phyloP scores from a whole-genome alignment of 1,140 invertebrate genomes.

The Ostrea edulis region DNA sequence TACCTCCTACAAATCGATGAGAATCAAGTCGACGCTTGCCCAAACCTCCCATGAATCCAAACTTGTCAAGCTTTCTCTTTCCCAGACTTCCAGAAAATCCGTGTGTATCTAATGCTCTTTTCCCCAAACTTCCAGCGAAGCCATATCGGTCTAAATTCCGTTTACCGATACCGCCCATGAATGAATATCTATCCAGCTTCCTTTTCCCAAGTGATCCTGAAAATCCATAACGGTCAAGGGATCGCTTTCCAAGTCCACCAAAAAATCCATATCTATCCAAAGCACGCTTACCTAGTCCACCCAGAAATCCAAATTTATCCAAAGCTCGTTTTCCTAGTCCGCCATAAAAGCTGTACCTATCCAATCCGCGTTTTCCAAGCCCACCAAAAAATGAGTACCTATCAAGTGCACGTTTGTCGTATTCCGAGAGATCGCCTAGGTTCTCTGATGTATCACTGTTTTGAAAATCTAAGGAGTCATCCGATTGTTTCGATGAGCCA shows the following conservation, averaged over 20 bases:
- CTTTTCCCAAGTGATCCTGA: background rate
- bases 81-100: background rate
- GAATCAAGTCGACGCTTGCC: slow-evolving; percentile 16
- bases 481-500: background rate
- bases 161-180: slow-evolving; percentile 8
- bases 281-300: slow-evolving; percentile 31
- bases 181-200: background rate
- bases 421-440: background rate
- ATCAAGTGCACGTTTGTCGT: slow-evolving; percentile 19
- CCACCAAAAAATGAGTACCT: background rate
- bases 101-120: background rate
- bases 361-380: background rate
- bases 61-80: slow-evolving; percentile 20
- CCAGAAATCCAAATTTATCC: background rate
- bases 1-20: slow-evolving; percentile 14
- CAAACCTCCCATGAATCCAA: slow-evolving; percentile 1
- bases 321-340: background rate
- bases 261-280: slow-evolving; percentile 36
- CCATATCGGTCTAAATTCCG: background rate
- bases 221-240: slow-evolving; percentile 13
- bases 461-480: background rate
- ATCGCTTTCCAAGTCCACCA: slow-evolving; percentile 11
- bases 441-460: slow-evolving; percentile 5
- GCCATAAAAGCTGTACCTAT: background rate
- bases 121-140: background rate